Evolutionary conservation across 2,888 invertebrate genomes (phyloP), one percentile per base, ranked within the genome.

Genomic region (Sepiola atlantica): DNA sequence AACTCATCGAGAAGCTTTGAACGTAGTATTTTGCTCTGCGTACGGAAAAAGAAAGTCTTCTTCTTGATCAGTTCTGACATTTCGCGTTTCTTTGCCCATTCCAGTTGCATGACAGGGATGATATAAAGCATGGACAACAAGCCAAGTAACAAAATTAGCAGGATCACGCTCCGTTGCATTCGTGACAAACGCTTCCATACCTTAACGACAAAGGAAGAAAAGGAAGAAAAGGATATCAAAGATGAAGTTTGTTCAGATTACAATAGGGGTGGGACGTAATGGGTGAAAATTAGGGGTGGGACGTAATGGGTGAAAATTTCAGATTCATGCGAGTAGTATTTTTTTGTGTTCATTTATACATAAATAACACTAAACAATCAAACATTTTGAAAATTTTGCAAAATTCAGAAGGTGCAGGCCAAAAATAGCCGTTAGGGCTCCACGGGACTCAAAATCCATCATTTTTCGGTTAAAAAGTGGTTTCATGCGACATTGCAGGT

Each of bases 171-270:
- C 35, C 97, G 95, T 95, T 97, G 97, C 20, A 97, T 95, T 55
- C 97, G 96, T 14, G 97, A 97, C 90, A 97, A 95, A 55, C 97
- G 95, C 94, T 96, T 96, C 97, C 97, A 97, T 92, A 95, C 95
- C 97, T 97, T 45, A 28, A 28, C n/a, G 77, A n/a, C 10, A 77
- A 77, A 77, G 16, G 10, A 91, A 35, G 12, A 91, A 91, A 45
- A 91, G 20, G 0, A 35, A 35, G n/a, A 91, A 91, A 24, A 61
- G 10, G 4, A 61, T 10, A 61, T 24, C 21, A 61, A 21, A 24
- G 24, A 2, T 61, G 24, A 61, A 24, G 21, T 45, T 45, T 45
- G 45, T 45, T 45, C 8, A 45, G 45, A 45, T 45, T 45, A 45
- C n/a, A n/a, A n/a, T n/a, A n/a, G n/a, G n/a, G n/a, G n/a, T n/a